Percentiles rank a stretch among this genome's conserved stretches.
These are phyloP conservation scores for Zonotrichia leucophrys DNA, from an alignment of 2,113 vertebrate genomes.

Conservation along the genomic window DNA sequence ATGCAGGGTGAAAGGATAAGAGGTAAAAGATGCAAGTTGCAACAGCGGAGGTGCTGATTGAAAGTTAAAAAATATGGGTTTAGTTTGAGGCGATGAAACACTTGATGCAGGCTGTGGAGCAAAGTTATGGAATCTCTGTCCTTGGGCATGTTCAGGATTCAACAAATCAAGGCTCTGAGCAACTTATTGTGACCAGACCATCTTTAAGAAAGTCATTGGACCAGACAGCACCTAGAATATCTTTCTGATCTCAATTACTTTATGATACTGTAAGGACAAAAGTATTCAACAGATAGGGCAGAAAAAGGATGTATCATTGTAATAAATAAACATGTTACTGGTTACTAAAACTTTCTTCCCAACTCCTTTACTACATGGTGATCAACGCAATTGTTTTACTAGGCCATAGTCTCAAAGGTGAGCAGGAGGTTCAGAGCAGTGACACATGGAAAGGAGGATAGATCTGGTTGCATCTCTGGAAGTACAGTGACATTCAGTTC, in stretches of 20 bases:
- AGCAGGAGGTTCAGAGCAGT: not conserved
- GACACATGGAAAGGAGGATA: not conserved
- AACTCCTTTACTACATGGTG: not conserved
- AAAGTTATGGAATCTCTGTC: not conserved
- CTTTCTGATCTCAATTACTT: not conserved
- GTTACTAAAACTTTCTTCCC: not conserved
- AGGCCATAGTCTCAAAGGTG: not conserved
- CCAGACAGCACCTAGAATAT: not conserved
- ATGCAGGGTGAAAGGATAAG: not conserved
- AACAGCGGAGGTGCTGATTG: not conserved
- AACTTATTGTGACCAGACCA: not conserved
- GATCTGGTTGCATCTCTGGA: not conserved
- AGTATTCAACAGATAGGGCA: not conserved
- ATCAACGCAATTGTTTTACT: not conserved
- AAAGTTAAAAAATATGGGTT: not conserved
- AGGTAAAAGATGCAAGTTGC: not conserved
- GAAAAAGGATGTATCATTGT: not conserved
- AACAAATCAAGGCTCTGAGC: not conserved
- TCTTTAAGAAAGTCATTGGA: not conserved
- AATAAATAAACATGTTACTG: not conserved
- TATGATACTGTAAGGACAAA: not conserved
- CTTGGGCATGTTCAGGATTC: not conserved
- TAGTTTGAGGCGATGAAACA: not conserved
- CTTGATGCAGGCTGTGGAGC: not conserved
- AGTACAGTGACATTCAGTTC: not conserved